These are phyloP conservation scores for Agrochola macilenta DNA, from an alignment of 2,888 invertebrate genomes.

Conservation along the genomic window DNA sequence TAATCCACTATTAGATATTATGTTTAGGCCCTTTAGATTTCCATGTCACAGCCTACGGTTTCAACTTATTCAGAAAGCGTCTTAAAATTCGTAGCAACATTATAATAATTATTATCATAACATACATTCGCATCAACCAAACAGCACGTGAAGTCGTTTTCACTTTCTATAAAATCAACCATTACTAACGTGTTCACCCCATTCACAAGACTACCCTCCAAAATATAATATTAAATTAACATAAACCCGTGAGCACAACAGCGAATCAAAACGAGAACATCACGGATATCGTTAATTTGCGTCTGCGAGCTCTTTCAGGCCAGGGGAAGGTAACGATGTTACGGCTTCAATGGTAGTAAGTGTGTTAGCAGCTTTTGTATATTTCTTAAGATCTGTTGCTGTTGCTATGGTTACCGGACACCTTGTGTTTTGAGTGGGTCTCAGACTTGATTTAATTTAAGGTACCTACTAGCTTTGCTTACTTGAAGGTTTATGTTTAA, in stretches of 20 bases:
- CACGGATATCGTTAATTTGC: constrained; percentile 86
- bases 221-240: constrained; percentile 85
- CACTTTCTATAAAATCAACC: constrained; percentile 65
- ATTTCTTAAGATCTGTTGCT: constrained; percentile 60
- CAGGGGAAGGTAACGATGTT: constrained; percentile 73
- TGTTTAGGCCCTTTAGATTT: neutral
- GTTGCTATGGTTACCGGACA: constrained; percentile 45
- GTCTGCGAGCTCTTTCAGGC: constrained; percentile 61
- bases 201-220: constrained; percentile 68
- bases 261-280: constrained; percentile 86
- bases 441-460: constrained; percentile 28
- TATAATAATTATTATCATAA: constrained; percentile 1
- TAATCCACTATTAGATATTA: neutral
- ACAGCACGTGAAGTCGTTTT: constrained; percentile 64
- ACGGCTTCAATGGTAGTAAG: constrained; percentile 79
- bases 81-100: neutral
- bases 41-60: neutral
- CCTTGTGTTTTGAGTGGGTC: constrained; percentile 47
- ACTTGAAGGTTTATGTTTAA: neutral
- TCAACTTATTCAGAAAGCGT: neutral
- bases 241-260: constrained; percentile 82
- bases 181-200: constrained; percentile 62
- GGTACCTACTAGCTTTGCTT: no score
- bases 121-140: constrained; percentile 37
- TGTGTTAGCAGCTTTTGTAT: constrained; percentile 78